Percentiles rank a stretch among this genome's conserved stretches.
These are phyloP conservation scores for Meloidogyne hapla DNA, from an alignment of 1,140 invertebrate species.

Conservation along the genomic window DNA sequence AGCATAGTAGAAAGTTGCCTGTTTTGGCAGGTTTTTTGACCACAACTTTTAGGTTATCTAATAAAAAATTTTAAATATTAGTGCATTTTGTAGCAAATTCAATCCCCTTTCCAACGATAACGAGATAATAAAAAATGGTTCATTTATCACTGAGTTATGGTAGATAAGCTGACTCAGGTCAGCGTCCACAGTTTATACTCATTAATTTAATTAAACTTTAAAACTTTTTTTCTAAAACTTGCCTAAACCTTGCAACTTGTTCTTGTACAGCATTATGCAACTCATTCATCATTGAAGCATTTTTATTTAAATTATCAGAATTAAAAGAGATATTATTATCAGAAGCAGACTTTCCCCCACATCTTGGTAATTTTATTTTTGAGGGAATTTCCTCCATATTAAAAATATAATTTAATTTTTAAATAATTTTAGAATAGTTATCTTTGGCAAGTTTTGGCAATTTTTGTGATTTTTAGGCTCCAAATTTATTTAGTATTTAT, in stretches of 20 bases:
- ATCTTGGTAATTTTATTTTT: too few species aligned
- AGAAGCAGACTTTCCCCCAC: background rate
- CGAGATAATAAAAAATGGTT: background rate
- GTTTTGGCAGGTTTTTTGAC: background rate
- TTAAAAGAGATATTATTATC: background rate
- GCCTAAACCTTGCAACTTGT: constrained; percentile 1
- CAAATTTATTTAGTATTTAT: background rate
- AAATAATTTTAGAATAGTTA: background rate
- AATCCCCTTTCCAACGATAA: background rate
- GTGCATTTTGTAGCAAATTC: background rate
- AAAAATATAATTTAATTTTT: too few species aligned
- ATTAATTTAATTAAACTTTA: background rate
- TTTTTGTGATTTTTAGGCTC: too few species aligned
- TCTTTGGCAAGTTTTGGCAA: background rate
- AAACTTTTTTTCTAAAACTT: background rate
- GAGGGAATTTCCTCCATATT: too few species aligned
- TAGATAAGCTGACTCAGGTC: background rate
- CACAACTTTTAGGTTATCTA: background rate
- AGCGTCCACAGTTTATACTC: background rate
- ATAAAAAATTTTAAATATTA: background rate
- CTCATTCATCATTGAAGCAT: background rate
- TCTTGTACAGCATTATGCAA: background rate
- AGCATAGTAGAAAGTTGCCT: background rate
- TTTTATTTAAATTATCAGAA: background rate
- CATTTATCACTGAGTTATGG: background rate